These are phyloP conservation scores for Sabellastarte sp. DNA, from an alignment of 2,888 invertebrate species.

Conservation along the genomic window DNA sequence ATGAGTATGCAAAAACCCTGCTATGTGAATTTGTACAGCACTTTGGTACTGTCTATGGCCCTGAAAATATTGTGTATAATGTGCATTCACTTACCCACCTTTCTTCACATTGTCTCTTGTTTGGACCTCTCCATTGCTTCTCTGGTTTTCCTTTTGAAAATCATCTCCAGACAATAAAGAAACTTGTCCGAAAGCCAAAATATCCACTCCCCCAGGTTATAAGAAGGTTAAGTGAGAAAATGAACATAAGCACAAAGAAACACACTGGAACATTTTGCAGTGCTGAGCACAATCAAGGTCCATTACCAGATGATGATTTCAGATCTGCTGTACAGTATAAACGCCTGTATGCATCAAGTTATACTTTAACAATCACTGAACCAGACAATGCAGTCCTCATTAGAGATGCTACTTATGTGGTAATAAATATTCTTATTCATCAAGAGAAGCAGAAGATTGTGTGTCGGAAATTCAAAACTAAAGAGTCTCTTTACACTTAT, in stretches of 20 bases:
- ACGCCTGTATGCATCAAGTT: not conserved
- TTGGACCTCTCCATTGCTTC: constrained; percentile 5
- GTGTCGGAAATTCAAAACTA: not conserved
- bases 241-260: not conserved
- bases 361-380: not conserved
- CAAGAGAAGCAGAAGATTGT: not conserved
- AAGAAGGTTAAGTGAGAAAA: constrained; percentile 1
- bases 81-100: constrained; percentile 5
- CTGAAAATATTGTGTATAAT: constrained; percentile 1
- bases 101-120: not conserved
- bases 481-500: constrained; percentile 1
- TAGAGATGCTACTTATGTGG: not conserved
- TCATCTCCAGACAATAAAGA: constrained; percentile 5
- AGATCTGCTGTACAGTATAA: not conserved
- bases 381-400: constrained; percentile 4
- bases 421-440: constrained; percentile 2
- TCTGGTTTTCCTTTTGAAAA: constrained; percentile 8
- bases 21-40: constrained; percentile 1
- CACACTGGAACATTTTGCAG: not conserved
- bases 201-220: constrained; percentile 3
- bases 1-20: not conserved
- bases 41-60: constrained; percentile 1
- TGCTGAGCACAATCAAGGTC: constrained; percentile 3
- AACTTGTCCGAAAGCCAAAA: constrained; percentile 4
- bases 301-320: not conserved